Conservation (phyloP, 2,888 invertebrate genomes). For the Hydrotaea diabolus region DNA sequence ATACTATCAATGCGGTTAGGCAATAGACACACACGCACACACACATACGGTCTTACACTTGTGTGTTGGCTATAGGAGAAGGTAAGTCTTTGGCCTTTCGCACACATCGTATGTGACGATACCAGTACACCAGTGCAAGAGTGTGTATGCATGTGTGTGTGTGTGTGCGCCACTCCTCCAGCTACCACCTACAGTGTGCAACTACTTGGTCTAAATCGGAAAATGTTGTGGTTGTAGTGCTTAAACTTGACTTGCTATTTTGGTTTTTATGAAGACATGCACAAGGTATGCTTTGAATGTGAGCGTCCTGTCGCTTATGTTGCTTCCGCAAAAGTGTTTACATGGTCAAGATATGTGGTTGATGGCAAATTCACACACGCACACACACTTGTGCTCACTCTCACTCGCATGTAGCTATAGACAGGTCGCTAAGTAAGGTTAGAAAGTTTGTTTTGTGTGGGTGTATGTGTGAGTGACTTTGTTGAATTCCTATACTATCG, state of each 20-base stretch:
- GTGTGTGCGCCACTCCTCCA: background rate
- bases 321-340: constrained; percentile 54
- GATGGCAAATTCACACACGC: constrained; percentile 49
- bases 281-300: constrained; percentile 32
- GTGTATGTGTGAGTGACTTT: constrained; percentile 7
- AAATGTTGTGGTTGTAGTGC: constrained; percentile 58
- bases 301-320: background rate
- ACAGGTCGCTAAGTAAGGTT: background rate
- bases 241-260: constrained; percentile 62
- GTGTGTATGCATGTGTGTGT: constrained; percentile 1
- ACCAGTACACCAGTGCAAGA: no score
- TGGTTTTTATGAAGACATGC: constrained; percentile 54
- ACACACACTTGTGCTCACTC: background rate
- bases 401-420: background rate
- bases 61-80: background rate
- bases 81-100: constrained; percentile 10
- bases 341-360: constrained; percentile 62
- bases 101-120: constrained; percentile 19
- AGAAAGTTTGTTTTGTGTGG: background rate
- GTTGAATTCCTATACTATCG: background rate
- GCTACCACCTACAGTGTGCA: background rate
- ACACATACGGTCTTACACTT: background rate
- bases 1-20: background rate
- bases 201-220: constrained; percentile 31
- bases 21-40: constrained; percentile 18